Conservation (phyloP, 2,888 invertebrate genomes). For the Rhagonycha lutea region DNA sequence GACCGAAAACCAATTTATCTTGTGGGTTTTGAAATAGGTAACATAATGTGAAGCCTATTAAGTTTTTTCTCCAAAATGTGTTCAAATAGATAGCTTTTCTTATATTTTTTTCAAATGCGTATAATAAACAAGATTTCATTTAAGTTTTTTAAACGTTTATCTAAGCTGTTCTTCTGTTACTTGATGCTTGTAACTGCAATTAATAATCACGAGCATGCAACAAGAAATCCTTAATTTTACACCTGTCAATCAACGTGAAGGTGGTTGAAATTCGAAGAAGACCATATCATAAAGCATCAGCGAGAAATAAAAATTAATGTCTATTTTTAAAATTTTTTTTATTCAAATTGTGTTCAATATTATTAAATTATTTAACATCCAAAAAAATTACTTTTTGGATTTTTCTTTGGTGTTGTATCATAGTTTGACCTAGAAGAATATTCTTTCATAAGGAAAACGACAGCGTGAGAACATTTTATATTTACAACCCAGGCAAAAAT, state of each 20-base stretch:
- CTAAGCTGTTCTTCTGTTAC: neutral
- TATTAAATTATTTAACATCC: neutral
- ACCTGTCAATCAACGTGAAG: slow-evolving; percentile 20
- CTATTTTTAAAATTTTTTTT: neutral
- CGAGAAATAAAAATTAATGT: neutral
- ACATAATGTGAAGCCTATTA: neutral
- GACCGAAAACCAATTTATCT: slow-evolving; percentile 16
- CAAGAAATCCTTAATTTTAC: slow-evolving; percentile 17
- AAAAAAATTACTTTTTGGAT: neutral
- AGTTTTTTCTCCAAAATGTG: neutral
- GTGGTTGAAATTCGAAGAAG: slow-evolving; percentile 13
- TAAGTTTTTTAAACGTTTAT: neutral
- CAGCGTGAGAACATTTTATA: neutral
- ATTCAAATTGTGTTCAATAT: neutral
- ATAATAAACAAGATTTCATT: neutral
- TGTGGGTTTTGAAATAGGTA: neutral
- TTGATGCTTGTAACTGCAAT: slow-evolving; percentile 7
- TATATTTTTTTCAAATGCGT: neutral
- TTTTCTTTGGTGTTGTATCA: neutral
- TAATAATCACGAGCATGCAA: slow-evolving; percentile 11
- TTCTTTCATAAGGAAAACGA: neutral
- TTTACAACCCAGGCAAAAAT: neutral
- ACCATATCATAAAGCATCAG: neutral
- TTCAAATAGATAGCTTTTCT: neutral
- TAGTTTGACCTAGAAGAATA: neutral